Base-by-base conservation (phyloP, 1,140 invertebrate species). In the Musca vetustissima region DNA sequence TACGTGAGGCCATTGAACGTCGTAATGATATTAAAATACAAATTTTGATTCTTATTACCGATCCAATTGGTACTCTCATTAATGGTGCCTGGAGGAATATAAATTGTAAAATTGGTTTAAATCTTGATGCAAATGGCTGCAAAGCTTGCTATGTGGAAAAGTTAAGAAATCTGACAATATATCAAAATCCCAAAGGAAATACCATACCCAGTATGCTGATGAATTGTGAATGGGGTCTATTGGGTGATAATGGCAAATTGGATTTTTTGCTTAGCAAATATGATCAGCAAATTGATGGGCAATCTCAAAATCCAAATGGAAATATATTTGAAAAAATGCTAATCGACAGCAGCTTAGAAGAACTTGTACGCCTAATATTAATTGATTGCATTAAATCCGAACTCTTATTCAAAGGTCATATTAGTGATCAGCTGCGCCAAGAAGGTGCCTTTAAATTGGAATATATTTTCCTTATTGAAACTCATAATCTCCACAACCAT, bases 391-490 rank as follows among this genome's bases (percentile, higher is more conserved):
- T 93, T 86, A 90, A 92, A 83, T 95, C 97, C 80, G 97, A 97
- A 80, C 94, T 95, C 88, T 93, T 96, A 73, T 92, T 93, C 1
- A 95, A 95, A 14, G 95, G 95, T 90, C 97, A 95, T 79, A 88
- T 97, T 87, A 95, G 95, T 9, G 94, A 94, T 82, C 77, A 95
- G 68, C 90, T 89, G 7, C 88, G 91, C 66, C 85, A 71, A 2
- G 36, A 76, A 0, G 66, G 75, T 67, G 43, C 88, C 88, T 49
- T 83, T 93, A 17, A 89, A 88, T 98, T 96, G 0, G 95, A 97
- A 88, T 98, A 93, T 79, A 92, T 99, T 1, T 98, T 97, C 1
- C 96, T 98, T 85, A 97, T 99, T 68, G 97, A 98, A 83, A 91
- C 91, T 49, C 94, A 97, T 77, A 88, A 89, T 15, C 86, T 88